Evolutionary conservation across 1,140 invertebrate genomes (phyloP), one percentile per base, ranked within the genome.

Genomic region (Eufriesea mexicana): DNA sequence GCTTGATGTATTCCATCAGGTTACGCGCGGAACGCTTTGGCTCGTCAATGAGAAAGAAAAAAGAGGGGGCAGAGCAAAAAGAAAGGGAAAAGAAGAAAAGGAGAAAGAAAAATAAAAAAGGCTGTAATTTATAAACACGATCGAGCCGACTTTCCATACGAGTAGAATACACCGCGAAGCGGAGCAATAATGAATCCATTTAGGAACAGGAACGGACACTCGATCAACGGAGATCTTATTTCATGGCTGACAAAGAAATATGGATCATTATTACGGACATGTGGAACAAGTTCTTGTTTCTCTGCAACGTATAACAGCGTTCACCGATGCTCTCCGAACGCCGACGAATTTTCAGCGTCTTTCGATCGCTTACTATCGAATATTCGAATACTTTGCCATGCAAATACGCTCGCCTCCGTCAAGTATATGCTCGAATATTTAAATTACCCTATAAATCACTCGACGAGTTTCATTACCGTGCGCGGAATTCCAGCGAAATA

Each of bases 161-260:
- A 51, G 74, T 18, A 64, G 61, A 35, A 64, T 64, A 35, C 47
- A 64, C 61, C 61, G 47, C 35, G 23, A 64, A 51, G 45, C 59
- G 23, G 47, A 35, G 47, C 47, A 76, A 64, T 64, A 76, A 64
- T 64, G 74, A 76, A 64, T 76, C 74, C 74, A 76, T 76, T 76
- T 76, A 76, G 59, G 74, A 49, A 64, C 59, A 51, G 28, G 61
- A 51, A 64, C 47, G 61, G 74, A 51, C 35, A 49, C 74, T 76
- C 74, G 74, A 76, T 76, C 74, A 64, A 76, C 61, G 61, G 47
- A 64, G 47, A 76, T 64, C 74, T 64, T 64, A n/a, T 64, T 35
- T 35, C 74, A 51, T n/a, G 59, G 23, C 74, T 51, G 74, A 76
- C 47, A 64, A 76, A 64, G 74, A 51, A 51, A 51, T 76, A 64